Percentiles rank a stretch among this genome's conserved stretches.
Evolutionary conservation across 2,113 vertebrate genomes (phyloP).

Genomic region (Ceuthmochares aereus): DNA sequence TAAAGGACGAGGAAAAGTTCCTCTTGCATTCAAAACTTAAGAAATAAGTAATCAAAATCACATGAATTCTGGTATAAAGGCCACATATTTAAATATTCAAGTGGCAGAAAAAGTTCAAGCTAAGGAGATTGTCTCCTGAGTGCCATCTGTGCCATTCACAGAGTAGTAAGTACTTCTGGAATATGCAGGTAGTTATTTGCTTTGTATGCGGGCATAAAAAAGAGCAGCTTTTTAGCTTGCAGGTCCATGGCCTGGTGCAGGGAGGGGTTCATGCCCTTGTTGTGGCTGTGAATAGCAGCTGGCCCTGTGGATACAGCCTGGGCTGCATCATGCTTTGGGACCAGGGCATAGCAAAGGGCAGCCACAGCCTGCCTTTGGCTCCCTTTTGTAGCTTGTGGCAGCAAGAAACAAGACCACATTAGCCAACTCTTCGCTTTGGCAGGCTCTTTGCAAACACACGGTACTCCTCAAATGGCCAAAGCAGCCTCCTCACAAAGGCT

Average conservation of each 20-base stretch:
- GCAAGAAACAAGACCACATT: background rate
- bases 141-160: background rate
- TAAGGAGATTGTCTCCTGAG: background rate
- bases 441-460: background rate
- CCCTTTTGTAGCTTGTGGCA: background rate
- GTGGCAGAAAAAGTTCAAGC: background rate
- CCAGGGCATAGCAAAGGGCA: rapidly evolving
- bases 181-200: background rate
- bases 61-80: background rate
- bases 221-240: background rate
- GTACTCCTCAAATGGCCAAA: background rate
- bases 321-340: background rate
- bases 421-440: background rate
- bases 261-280: background rate
- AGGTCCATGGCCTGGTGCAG: background rate
- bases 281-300: background rate
- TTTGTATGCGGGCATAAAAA: background rate
- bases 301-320: background rate
- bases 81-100: background rate
- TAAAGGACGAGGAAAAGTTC: background rate
- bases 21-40: background rate
- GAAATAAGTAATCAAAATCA: background rate
- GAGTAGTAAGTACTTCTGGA: background rate
- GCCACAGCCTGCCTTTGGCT: background rate
- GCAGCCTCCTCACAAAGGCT: background rate